These are phyloP conservation scores for Drosophila rhopaloa DNA, from an alignment of 1,140 invertebrate species.

Conservation along the genomic window DNA sequence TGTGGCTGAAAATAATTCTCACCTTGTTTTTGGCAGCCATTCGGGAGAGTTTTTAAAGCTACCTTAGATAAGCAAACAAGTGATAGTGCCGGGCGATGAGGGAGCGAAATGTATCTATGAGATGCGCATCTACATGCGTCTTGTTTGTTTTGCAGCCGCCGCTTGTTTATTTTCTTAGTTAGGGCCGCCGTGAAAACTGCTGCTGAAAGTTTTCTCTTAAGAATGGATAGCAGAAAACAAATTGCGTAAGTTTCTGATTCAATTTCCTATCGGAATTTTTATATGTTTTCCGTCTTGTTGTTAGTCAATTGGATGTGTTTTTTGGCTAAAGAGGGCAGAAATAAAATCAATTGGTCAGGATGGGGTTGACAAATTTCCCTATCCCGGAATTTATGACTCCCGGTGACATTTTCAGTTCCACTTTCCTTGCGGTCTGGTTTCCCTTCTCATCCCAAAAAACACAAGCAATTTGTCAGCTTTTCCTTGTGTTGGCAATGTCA, in stretches of 20 bases:
- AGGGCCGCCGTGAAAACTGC: conserved; percentile 43
- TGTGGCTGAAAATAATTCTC: conserved; percentile 58
- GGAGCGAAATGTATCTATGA: conserved; percentile 63
- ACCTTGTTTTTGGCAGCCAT: conserved; percentile 71
- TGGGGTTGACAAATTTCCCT: conserved; percentile 50
- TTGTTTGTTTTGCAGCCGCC: conserved; percentile 59
- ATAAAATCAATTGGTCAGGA: conserved; percentile 64
- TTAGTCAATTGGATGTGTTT: conserved; percentile 49
- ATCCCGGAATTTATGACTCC: conserved; percentile 62
- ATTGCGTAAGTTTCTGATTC: conserved; percentile 44
- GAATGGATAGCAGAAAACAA: background rate
- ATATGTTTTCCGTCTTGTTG: conserved; percentile 37
- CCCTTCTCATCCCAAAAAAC: conserved; percentile 4
- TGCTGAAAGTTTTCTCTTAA: conserved; percentile 38
- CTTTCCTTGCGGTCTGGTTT: conserved; percentile 17
- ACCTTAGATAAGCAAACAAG: conserved; percentile 52
- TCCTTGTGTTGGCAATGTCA: conserved; percentile 50
- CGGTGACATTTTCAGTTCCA: conserved; percentile 17
- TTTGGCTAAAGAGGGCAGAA: background rate
- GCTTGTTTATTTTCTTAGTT: conserved; percentile 58
- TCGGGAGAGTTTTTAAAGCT: conserved; percentile 62
- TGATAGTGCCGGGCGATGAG: conserved; percentile 61
- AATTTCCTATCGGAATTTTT: conserved; percentile 43
- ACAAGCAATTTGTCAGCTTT: conserved; percentile 69
- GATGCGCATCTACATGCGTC: conserved; percentile 54